Percentiles rank a stretch among this genome's conserved stretches.
Evolutionary conservation across 2,888 invertebrate species (phyloP).

Genomic region (Tetragonula carbonaria): DNA sequence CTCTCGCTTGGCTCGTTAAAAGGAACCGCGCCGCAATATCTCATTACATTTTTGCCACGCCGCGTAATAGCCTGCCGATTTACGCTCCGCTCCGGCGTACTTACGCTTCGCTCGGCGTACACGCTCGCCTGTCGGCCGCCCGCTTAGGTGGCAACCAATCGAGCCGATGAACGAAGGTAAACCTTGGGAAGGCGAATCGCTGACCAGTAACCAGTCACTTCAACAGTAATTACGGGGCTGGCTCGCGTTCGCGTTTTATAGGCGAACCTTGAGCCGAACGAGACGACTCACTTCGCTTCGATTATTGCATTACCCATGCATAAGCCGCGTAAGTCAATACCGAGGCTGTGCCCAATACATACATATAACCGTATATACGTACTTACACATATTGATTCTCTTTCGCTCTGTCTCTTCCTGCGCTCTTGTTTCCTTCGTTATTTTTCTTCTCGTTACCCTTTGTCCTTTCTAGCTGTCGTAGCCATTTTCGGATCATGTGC

Average conservation of each 20-base stretch:
- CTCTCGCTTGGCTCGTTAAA: conserved; percentile 64
- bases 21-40: conserved; percentile 67
- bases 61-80: conserved; percentile 77
- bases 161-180: conserved; percentile 70
- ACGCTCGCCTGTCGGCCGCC: conserved; percentile 25
- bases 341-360: neutral
- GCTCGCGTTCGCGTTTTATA: conserved; percentile 79
- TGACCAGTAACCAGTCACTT: conserved; percentile 76
- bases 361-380: neutral
- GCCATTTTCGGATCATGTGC: neutral
- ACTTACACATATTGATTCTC: no score
- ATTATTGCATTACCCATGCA: conserved; percentile 81
- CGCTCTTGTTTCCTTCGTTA: no score
- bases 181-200: conserved; percentile 60
- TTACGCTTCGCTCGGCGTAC: conserved; percentile 9
- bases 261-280: conserved; percentile 70
- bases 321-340: conserved; percentile 64
- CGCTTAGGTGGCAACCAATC: conserved; percentile 73
- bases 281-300: conserved; percentile 78
- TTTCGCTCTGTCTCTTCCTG: no score
- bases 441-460: neutral
- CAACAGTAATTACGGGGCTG: conserved; percentile 78
- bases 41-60: conserved; percentile 73
- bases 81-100: conserved; percentile 63
- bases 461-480: no score